A percentile compares a stretch with the other conserved stretches of the same genome.
phyloP scores from a whole-genome alignment of 2,113 vertebrate genomes.

The Lepus europaeus region DNA sequence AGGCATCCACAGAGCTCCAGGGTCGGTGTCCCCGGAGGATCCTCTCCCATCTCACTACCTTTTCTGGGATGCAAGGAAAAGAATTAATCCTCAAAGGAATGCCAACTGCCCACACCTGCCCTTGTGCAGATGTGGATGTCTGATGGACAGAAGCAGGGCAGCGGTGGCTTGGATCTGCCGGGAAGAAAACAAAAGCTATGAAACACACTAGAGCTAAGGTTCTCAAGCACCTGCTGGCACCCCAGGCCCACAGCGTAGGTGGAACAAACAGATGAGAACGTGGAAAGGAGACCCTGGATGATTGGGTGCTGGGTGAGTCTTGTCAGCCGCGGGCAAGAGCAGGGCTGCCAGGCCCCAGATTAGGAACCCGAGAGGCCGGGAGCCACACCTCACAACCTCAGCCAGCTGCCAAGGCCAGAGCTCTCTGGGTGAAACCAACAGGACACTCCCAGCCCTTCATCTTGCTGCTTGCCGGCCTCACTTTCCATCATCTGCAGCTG shows the following conservation, averaged over 20 bases:
- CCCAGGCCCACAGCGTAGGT: not conserved
- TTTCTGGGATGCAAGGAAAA: conserved; percentile 1
- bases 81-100: not conserved
- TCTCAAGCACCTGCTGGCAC: not conserved
- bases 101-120: not conserved
- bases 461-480: not conserved
- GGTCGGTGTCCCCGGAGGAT: not conserved
- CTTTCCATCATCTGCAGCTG: not conserved
- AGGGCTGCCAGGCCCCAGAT: fast-evolving
- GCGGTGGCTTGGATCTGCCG: not conserved
- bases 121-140: not conserved
- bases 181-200: conserved; percentile 29
- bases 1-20: not conserved
- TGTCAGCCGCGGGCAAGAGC: not conserved
- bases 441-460: not conserved
- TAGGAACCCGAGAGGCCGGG: not conserved
- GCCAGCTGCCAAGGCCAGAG: not conserved
- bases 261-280: not conserved
- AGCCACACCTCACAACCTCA: not conserved
- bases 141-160: conserved; percentile 22
- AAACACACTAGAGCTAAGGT: not conserved
- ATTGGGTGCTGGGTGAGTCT: not conserved
- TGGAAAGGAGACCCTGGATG: not conserved
- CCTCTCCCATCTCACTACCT: conserved; percentile 9
- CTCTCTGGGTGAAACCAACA: not conserved